phyloP scores from a whole-genome alignment of 2,888 invertebrate genomes.

The Volucella inanis region DNA sequence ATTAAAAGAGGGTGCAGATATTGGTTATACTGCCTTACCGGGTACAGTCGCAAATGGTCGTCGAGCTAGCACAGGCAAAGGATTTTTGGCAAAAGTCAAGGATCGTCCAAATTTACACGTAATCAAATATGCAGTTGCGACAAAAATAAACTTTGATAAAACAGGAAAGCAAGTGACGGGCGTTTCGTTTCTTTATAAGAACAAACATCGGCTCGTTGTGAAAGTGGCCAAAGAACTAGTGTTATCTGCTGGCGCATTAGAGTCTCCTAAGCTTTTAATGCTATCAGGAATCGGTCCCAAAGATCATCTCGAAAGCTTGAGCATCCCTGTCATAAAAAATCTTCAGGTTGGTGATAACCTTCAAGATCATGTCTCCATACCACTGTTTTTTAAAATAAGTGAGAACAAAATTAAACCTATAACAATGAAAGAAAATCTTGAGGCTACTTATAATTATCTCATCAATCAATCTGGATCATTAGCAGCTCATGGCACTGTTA shows the following conservation, averaged over 20 bases:
- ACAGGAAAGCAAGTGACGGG: conserved; percentile 82
- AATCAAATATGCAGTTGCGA: conserved; percentile 85
- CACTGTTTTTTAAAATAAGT: conserved; percentile 82
- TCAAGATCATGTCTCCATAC: conserved; percentile 89
- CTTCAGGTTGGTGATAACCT: conserved; percentile 88
- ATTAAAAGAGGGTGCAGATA: conserved; percentile 82
- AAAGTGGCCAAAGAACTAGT: conserved; percentile 78
- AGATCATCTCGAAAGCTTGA: conserved; percentile 76
- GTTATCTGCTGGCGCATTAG: conserved; percentile 80
- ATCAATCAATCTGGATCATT: conserved; percentile 84
- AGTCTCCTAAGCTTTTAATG: conserved; percentile 80
- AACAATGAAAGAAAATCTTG: conserved; percentile 78
- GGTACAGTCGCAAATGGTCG: conserved; percentile 86
- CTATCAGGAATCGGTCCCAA: conserved; percentile 81
- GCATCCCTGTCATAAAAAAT: conserved; percentile 76
- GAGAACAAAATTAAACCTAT: conserved; percentile 57
- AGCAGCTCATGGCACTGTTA: conserved; percentile 80
- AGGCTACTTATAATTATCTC: conserved; percentile 83
- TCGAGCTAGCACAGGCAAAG: conserved; percentile 89
- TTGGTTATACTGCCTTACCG: conserved; percentile 84
- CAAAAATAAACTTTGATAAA: conserved; percentile 84
- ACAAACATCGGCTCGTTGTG: conserved; percentile 75
- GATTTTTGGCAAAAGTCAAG: conserved; percentile 85
- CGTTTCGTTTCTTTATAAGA: conserved; percentile 84
- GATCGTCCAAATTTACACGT: conserved; percentile 85